Conservation (phyloP, 1,140 invertebrate species). For the Watersipora subatra region DNA sequence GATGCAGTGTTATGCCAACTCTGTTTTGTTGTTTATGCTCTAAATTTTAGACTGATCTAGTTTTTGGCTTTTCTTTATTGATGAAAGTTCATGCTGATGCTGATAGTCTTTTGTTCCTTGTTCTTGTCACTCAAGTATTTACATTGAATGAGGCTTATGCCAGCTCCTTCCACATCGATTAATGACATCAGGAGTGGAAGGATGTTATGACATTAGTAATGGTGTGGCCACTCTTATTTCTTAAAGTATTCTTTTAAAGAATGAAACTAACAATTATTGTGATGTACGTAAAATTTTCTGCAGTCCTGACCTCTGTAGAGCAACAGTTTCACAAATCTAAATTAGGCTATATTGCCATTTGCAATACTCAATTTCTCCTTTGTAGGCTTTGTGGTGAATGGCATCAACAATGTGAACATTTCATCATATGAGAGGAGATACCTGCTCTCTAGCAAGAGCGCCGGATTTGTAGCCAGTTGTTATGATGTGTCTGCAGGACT, state of each 20-base stretch:
- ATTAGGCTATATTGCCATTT: not conserved
- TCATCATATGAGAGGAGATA: conserved; percentile 72
- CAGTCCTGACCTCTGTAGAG: not conserved
- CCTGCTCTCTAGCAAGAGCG: conserved; percentile 55
- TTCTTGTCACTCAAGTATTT: too few species aligned
- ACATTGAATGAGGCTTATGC: too few species aligned
- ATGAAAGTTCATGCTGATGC: too few species aligned
- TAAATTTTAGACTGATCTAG: too few species aligned
- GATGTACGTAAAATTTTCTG: not conserved
- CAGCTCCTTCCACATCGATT: too few species aligned
- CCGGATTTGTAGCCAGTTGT: conserved; percentile 62
- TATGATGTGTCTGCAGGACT: conserved; percentile 69
- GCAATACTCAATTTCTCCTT: conserved; percentile 10
- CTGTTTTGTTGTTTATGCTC: too few species aligned
- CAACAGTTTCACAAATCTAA: not conserved
- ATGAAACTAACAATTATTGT: not conserved
- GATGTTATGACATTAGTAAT: too few species aligned
- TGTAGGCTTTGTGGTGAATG: conserved; percentile 69
- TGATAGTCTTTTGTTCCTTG: too few species aligned
- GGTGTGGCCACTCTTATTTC: not conserved
- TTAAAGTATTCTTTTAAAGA: not conserved
- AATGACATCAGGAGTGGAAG: too few species aligned
- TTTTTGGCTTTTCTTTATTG: too few species aligned
- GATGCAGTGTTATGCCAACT: too few species aligned
- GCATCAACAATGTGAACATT: conserved; percentile 71